Percentiles rank a stretch among this genome's conserved stretches.
These are phyloP conservation scores for Tupaia chinensis DNA, from an alignment of 2,113 vertebrate genomes.

Conservation along the genomic window DNA sequence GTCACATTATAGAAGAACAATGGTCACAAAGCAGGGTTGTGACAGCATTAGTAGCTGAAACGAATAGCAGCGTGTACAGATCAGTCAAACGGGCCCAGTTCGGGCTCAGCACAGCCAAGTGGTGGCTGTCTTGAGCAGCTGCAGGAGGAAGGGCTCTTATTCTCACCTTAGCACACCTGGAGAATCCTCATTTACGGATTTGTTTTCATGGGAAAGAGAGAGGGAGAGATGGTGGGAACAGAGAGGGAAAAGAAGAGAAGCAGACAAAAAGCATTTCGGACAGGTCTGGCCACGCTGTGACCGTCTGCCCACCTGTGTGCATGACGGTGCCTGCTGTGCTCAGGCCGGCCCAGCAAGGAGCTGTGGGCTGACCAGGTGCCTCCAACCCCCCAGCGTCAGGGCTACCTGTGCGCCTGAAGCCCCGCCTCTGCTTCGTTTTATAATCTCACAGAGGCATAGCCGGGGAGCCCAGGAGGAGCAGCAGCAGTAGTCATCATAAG, in stretches of 20 bases:
- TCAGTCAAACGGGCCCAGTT: neutral
- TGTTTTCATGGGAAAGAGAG: too few species aligned
- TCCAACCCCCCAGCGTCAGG: too few species aligned
- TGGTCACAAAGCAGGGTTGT: neutral
- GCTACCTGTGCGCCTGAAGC: too few species aligned
- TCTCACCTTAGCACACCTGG: neutral
- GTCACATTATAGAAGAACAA: neutral
- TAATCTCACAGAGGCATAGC: neutral
- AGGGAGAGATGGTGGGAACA: too few species aligned
- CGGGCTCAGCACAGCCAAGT: neutral
- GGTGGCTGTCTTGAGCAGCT: accelerated
- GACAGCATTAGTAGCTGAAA: neutral
- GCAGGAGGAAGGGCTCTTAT: neutral
- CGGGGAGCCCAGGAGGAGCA: neutral
- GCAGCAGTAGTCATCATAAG: too few species aligned
- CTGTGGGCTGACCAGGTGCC: too few species aligned
- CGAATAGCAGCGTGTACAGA: neutral
- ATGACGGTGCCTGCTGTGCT: too few species aligned
- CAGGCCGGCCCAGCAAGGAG: too few species aligned
- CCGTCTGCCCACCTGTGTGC: too few species aligned
- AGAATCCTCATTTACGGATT: neutral
- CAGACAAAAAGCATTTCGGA: too few species aligned
- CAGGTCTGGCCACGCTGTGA: too few species aligned
- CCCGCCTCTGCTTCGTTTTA: neutral
- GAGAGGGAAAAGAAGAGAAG: too few species aligned